phyloP scores from a whole-genome alignment of 2,797 vertebrate genomes.

The Scyliorhinus canicula region DNA sequence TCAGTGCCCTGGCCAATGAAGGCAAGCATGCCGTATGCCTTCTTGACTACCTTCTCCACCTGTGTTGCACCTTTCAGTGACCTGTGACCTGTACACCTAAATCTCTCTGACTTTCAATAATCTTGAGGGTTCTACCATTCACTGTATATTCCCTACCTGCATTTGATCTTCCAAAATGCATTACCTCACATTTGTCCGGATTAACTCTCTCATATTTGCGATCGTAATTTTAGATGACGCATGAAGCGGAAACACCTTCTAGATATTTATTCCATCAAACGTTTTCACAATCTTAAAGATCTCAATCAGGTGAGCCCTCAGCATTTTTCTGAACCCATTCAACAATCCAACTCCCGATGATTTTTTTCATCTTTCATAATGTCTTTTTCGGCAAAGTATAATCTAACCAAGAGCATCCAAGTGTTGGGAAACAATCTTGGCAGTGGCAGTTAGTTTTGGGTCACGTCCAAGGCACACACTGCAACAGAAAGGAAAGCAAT shows the following conservation, averaged over 20 bases:
- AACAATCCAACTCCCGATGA: not conserved
- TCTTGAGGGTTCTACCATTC: too few species aligned
- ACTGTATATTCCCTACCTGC: too few species aligned
- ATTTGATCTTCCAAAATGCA: too few species aligned
- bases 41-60: too few species aligned
- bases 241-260: not conserved
- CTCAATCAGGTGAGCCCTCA: not conserved
- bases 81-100: too few species aligned
- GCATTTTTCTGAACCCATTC: not conserved
- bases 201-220: too few species aligned
- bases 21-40: too few species aligned
- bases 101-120: too few species aligned
- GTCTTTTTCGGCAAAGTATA: not conserved
- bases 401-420: not conserved
- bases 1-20: too few species aligned
- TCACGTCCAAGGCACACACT: not conserved
- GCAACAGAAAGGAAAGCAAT: slow-evolving; percentile 15
- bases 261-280: not conserved
- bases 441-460: not conserved
- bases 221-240: too few species aligned
- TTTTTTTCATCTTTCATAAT: not conserved
- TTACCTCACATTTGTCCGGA: too few species aligned
- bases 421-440: slow-evolving; percentile 16
- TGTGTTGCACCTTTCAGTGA: too few species aligned
- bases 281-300: not conserved